phyloP scores from a whole-genome alignment of 2,888 invertebrate genomes.

The Sericinus montela region DNA sequence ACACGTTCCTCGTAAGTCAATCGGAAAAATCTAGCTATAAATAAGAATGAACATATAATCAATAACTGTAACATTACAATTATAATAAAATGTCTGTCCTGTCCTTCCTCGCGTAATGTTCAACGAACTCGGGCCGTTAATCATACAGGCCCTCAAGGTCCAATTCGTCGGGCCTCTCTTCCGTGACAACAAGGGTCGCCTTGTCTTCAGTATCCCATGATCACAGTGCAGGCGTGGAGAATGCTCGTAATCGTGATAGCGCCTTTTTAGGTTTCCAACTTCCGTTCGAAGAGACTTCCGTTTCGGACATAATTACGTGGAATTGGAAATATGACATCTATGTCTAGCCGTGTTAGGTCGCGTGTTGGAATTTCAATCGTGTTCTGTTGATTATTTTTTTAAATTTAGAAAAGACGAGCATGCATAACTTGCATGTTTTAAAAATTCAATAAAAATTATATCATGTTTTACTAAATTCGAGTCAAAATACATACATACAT shows the following conservation, averaged over 20 bases:
- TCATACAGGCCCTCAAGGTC: conserved; percentile 9
- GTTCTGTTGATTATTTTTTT: too few species aligned
- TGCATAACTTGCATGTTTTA: too few species aligned
- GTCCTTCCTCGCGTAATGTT: conserved; percentile 3
- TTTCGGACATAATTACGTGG: neutral
- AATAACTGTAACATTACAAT: neutral
- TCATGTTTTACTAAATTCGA: too few species aligned
- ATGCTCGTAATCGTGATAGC: neutral
- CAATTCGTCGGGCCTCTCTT: neutral
- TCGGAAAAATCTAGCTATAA: too few species aligned
- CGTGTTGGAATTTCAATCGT: neutral
- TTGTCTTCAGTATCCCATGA: conserved; percentile 2
- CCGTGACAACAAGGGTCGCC: conserved; percentile 8
- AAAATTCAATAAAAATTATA: too few species aligned
- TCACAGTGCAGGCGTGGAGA: neutral
- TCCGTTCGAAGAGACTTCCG: conserved; percentile 2
- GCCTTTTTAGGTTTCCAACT: conserved; percentile 3
- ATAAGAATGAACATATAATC: neutral
- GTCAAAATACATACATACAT: too few species aligned
- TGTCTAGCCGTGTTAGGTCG: too few species aligned
- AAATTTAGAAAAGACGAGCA: too few species aligned
- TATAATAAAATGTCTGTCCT: neutral
- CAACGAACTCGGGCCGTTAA: conserved; percentile 14
- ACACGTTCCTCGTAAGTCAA: too few species aligned
- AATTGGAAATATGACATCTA: too few species aligned